A percentile compares a stretch with the other conserved stretches of the same genome.
Evolutionary conservation across 2,113 vertebrate genomes (phyloP).

Genomic region (Sceloporus undulatus): DNA sequence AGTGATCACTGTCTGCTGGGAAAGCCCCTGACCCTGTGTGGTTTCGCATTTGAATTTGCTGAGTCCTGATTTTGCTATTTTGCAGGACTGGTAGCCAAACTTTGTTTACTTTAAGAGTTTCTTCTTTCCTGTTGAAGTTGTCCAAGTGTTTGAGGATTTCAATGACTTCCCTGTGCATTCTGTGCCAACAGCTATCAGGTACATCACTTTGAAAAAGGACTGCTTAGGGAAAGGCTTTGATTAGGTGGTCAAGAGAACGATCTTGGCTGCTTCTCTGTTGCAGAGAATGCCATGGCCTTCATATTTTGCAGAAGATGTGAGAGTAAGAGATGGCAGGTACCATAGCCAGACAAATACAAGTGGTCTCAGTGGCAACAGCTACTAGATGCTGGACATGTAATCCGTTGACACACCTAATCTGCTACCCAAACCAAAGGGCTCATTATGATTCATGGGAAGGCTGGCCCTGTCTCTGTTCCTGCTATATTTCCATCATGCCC

Average conservation of each 20-base stretch:
- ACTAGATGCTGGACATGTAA: not conserved
- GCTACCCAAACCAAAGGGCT: not conserved
- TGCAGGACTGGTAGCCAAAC: too few relatives aligned
- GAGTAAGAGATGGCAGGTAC: not conserved
- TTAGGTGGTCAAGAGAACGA: too few relatives aligned
- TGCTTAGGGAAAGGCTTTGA: not conserved
- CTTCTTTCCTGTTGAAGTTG: too few relatives aligned
- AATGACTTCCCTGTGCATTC: too few relatives aligned
- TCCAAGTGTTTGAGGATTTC: too few relatives aligned
- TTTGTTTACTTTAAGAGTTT: too few relatives aligned
- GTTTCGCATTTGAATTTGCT: too few relatives aligned
- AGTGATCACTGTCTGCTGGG: too few relatives aligned
- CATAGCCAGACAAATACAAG: not conserved
- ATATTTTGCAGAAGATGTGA: not conserved
- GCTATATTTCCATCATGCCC: not conserved
- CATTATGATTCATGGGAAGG: not conserved
- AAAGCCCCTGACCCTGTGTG: too few relatives aligned
- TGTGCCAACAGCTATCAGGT: not conserved
- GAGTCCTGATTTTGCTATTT: too few relatives aligned
- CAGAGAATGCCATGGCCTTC: not conserved
- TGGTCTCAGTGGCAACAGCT: not conserved
- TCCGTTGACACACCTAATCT: too few relatives aligned
- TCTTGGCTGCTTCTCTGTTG: not conserved
- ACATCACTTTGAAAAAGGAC: not conserved
- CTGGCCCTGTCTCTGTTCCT: not conserved